Evolutionary conservation across 1,140 invertebrate species (phyloP).

Genomic region (Drosophila funebris): DNA sequence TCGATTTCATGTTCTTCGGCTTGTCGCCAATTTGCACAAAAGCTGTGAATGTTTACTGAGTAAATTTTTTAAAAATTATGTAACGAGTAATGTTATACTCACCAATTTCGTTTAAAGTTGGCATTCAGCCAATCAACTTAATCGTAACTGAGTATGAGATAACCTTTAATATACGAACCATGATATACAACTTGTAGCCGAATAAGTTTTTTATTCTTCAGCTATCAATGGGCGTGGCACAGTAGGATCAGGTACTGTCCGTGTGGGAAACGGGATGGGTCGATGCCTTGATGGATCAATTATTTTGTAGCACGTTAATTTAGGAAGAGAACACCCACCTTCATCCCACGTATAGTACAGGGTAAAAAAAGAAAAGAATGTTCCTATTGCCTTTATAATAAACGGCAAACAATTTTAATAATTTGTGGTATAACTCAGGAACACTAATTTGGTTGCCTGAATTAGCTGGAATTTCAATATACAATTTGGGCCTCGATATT

Average conservation of each 20-base stretch:
- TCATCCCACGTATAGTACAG: background rate
- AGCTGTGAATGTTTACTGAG: constrained; percentile 82
- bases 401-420: constrained; percentile 18
- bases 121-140: constrained; percentile 13
- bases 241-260: background rate
- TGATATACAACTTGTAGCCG: constrained; percentile 26
- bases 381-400: background rate
- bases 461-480: constrained; percentile 38
- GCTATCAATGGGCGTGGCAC: too few species aligned
- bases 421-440: background rate
- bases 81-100: constrained; percentile 50
- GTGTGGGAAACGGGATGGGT: too few species aligned
- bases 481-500: constrained; percentile 34
- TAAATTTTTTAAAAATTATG: constrained; percentile 67
- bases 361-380: background rate
- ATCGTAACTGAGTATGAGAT: constrained; percentile 33
- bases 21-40: constrained; percentile 62
- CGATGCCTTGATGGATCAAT: too few species aligned
- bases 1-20: constrained; percentile 56
- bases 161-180: constrained; percentile 47
- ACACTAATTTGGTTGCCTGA: constrained; percentile 18
- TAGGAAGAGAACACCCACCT: too few species aligned
- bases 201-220: background rate
- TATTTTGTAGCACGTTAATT: too few species aligned
- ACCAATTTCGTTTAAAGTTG: constrained; percentile 19